Evolutionary conservation across 1,140 invertebrate species (phyloP).

Genomic region (Drosophila novamexicana): DNA sequence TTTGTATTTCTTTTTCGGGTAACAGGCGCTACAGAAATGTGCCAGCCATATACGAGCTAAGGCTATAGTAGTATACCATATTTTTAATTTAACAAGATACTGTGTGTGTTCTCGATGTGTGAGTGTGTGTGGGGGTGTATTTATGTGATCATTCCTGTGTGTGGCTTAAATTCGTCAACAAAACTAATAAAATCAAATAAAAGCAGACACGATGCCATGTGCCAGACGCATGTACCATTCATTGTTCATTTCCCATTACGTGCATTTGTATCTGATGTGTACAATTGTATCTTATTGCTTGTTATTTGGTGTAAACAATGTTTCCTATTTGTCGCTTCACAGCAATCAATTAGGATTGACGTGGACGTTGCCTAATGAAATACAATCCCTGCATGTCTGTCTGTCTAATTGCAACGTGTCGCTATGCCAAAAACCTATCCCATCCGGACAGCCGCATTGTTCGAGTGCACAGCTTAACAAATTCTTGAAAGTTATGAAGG

Average conservation of each 20-base stretch:
- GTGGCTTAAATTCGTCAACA: conserved; percentile 59
- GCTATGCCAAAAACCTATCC: conserved; percentile 9
- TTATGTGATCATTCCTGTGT: conserved; percentile 3
- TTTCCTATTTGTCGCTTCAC: conserved; percentile 11
- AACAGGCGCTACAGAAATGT: conserved; percentile 59
- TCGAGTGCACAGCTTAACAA: neutral
- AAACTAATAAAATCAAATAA: conserved; percentile 53
- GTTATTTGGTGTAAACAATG: conserved; percentile 11
- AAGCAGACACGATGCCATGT: conserved; percentile 31
- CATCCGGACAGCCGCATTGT: neutral
- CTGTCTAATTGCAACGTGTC: conserved; percentile 19
- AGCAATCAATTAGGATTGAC: conserved; percentile 20
- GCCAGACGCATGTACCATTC: conserved; percentile 26
- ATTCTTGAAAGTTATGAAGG: neutral
- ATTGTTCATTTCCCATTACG: conserved; percentile 12
- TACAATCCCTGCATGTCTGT: neutral
- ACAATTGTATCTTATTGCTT: conserved; percentile 25
- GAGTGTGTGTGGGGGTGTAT: conserved; percentile 15
- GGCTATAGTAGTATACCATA: neutral
- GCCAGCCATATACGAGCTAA: conserved; percentile 2
- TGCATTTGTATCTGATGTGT: conserved; percentile 27
- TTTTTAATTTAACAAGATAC: conserved; percentile 29
- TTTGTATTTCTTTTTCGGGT: conserved; percentile 38
- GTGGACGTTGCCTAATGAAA: conserved; percentile 3
- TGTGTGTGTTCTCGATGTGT: conserved; percentile 3